A percentile compares a stretch with the other conserved stretches of the same genome.
Evolutionary conservation across 2,888 invertebrate species (phyloP).

Genomic region (Stenichneumon culpator): DNA sequence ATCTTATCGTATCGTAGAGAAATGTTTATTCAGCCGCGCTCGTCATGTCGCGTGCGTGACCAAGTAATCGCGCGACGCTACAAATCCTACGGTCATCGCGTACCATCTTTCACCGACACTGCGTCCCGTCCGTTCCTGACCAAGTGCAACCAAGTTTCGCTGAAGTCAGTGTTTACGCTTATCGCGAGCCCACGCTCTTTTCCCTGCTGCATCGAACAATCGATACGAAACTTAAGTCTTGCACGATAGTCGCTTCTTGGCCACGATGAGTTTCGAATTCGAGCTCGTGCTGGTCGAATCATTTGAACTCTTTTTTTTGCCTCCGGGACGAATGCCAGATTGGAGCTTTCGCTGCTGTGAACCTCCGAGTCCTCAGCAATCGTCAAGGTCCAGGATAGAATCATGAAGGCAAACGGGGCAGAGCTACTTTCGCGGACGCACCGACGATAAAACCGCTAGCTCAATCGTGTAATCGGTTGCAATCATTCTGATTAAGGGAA

Average conservation of each 20-base stretch:
- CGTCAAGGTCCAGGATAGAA: constrained; percentile 20
- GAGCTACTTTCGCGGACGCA: constrained; percentile 57
- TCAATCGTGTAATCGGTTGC: constrained; percentile 83
- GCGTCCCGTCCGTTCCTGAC: constrained; percentile 22
- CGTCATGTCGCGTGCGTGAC: constrained; percentile 41
- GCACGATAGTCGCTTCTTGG: no score
- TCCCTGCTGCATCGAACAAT: not conserved
- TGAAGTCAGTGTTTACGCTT: constrained; percentile 31
- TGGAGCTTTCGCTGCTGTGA: no score
- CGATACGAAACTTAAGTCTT: not conserved
- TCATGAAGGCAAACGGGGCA: constrained; percentile 37
- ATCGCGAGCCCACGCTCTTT: constrained; percentile 23
- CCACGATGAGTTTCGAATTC: not conserved
- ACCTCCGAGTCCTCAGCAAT: not conserved
- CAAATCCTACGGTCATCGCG: constrained; percentile 36
- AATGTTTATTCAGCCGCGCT: constrained; percentile 48
- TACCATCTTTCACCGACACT: constrained; percentile 32
- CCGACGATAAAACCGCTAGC: constrained; percentile 78
- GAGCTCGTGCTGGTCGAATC: not conserved
- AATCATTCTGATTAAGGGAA: constrained; percentile 84
- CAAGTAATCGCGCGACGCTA: constrained; percentile 16
- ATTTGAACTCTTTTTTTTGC: no score
- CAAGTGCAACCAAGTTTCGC: constrained; percentile 16
- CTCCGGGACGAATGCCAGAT: not conserved
- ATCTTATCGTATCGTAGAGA: not conserved